A percentile compares a stretch with the other conserved stretches of the same genome.
Conservation (phyloP, 2,888 invertebrate genomes). For the Cremastinae sp. region DNA sequence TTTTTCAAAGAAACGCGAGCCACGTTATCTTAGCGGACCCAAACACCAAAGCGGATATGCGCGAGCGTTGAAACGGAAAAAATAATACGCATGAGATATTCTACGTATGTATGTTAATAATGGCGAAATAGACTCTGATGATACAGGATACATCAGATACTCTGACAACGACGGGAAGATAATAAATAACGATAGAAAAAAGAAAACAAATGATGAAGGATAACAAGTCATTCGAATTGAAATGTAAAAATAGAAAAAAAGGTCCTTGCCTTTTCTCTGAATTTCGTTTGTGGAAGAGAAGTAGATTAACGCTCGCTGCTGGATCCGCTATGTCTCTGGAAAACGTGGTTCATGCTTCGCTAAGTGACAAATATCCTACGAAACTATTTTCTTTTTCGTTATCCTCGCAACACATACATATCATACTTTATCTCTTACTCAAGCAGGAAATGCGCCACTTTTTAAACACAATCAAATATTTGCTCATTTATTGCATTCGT, state of each 20-base stretch:
- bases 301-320: slow-evolving; percentile 77
- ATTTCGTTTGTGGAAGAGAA: slow-evolving; percentile 77
- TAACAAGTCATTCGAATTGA: no score
- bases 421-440: slow-evolving; percentile 3
- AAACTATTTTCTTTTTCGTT: slow-evolving; percentile 3
- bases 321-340: slow-evolving; percentile 78
- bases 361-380: slow-evolving; percentile 42
- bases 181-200: no score
- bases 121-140: neutral
- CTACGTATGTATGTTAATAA: no score
- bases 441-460: no score
- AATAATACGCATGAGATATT: neutral
- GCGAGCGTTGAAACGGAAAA: slow-evolving; percentile 3
- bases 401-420: neutral
- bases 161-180: neutral
- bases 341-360: slow-evolving; percentile 67
- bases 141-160: no score
- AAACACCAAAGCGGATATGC: slow-evolving; percentile 50
- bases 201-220: no score
- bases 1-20: slow-evolving; percentile 4
- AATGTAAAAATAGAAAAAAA: slow-evolving; percentile 50
- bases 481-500: no score
- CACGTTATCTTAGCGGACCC: slow-evolving; percentile 50
- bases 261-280: slow-evolving; percentile 77
- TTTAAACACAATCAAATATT: no score